Evolutionary conservation across 2,797 vertebrate species (phyloP), one percentile per base, ranked within the genome.

Genomic region (Propithecus perrieri): DNA sequence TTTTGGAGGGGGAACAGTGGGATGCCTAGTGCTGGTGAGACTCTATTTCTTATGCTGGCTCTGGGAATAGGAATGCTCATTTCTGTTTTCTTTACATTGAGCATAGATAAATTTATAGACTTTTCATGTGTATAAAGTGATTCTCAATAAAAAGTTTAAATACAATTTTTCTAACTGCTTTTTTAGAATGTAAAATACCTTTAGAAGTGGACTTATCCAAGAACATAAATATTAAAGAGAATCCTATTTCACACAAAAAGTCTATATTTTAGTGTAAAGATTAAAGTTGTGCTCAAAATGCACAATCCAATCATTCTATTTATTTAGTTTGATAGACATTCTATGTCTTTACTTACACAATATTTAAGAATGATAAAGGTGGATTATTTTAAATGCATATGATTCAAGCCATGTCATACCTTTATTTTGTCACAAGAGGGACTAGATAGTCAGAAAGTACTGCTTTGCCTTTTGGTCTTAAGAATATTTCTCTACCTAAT

Each of bases 371-470:
- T 48, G 14, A 81, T 83, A 69, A 93, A 80, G 3, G 0, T 41
- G 5, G 8, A 26, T 79, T 79, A 20, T 30, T 67, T 89, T 38
- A 38, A 74, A 57, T 93, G 20, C 46, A 24, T 83, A 65, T 2
- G 0, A 48, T 1, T 69, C 1, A 59, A 91, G 3, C 0, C 24
- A 15, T 98, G 97, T 24, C 17, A 96, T 97, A 93, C 85, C 93
- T 30, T 2, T 5, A 81, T 53, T 83, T 78, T 95, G 97, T 97
- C 98, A 97, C 97, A 79, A 97, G 98, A 98, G 98, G 98, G 98
- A 92, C 83, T 92, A 85, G 35, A 63, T 74, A 93, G 59, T 86
- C 94, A 94, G 81, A 84, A 94, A 69, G 13, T 67, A 85, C 0
- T 18, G 11, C 24, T 59, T 78, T 75, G 4, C n/a, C 53, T 20